Evolutionary conservation across 1,140 invertebrate genomes (phyloP).

Genomic region (Lanistes nyassanus): DNA sequence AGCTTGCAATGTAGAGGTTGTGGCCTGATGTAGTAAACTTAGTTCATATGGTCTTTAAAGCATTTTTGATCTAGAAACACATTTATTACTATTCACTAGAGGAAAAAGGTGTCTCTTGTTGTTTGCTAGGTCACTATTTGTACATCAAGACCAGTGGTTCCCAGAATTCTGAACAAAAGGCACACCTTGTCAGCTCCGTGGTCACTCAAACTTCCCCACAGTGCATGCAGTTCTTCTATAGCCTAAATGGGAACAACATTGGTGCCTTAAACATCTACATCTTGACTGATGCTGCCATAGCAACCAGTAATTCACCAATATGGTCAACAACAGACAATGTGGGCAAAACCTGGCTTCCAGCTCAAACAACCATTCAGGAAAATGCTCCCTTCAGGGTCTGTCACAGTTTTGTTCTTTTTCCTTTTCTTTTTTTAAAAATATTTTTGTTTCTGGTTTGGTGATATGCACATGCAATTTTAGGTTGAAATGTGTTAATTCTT

Average conservation of each 20-base stretch:
- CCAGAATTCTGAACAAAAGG: conserved; percentile 42
- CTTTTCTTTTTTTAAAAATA: too few relatives aligned
- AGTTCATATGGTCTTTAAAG: too few relatives aligned
- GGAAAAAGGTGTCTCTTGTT: too few relatives aligned
- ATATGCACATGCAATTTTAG: too few relatives aligned
- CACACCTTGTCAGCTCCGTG: conserved; percentile 51
- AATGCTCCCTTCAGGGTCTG: conserved; percentile 20
- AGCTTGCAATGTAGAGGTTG: too few relatives aligned
- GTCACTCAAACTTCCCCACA: conserved; percentile 40
- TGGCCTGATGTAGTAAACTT: too few relatives aligned
- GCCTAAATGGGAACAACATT: conserved; percentile 75
- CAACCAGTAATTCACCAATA: conserved; percentile 17
- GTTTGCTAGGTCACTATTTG: conserved; percentile 50
- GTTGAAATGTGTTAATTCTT: too few relatives aligned
- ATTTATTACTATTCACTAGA: too few relatives aligned
- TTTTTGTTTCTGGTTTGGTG: background rate
- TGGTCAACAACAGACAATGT: conserved; percentile 50
- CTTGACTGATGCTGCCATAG: conserved; percentile 7
- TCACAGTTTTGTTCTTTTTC: too few relatives aligned
- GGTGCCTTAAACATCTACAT: conserved; percentile 39
- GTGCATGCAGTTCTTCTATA: conserved; percentile 74
- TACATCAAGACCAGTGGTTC: conserved; percentile 41
- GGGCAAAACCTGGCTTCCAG: conserved; percentile 47
- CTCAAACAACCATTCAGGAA: conserved; percentile 38
- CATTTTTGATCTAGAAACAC: too few relatives aligned